A percentile compares a stretch with the other conserved stretches of the same genome.
These are phyloP conservation scores for Sycophila sp. DNA, from an alignment of 1,140 invertebrate genomes.

Conservation along the genomic window DNA sequence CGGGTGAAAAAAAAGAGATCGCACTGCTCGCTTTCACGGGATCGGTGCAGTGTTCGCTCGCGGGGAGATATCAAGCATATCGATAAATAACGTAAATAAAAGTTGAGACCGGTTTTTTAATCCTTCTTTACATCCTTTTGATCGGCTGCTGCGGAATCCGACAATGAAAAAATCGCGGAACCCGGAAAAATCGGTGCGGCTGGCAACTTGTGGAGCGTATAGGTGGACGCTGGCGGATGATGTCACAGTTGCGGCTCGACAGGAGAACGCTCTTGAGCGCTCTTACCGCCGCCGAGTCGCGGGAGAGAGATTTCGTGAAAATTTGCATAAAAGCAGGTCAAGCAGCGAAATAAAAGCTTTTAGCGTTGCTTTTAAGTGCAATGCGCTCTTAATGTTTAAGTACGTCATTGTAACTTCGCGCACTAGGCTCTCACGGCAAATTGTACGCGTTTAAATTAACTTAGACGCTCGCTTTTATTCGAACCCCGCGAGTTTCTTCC, in stretches of 20 bases:
- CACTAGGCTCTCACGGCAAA: too few species aligned
- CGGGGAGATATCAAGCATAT: slow-evolving; percentile 2
- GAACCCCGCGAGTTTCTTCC: not conserved
- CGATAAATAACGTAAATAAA: slow-evolving; percentile 30
- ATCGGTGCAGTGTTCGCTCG: not conserved
- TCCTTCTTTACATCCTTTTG: not conserved
- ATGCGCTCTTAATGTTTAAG: not conserved
- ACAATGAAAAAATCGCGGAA: too few species aligned
- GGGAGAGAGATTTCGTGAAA: slow-evolving; percentile 15
- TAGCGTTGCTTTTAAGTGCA: too few species aligned
- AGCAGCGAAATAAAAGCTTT: not conserved
- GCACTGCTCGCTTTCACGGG: slow-evolving; percentile 19
- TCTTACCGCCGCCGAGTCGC: not conserved
- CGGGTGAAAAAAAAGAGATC: slow-evolving; percentile 24
- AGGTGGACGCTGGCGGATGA: not conserved
- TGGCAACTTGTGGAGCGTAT: too few species aligned
- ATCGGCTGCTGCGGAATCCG: too few species aligned
- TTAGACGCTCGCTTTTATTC: not conserved
- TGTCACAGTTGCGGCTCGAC: slow-evolving; percentile 13
- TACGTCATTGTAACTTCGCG: too few species aligned
- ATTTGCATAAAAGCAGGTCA: slow-evolving; percentile 34
- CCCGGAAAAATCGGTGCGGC: too few species aligned
- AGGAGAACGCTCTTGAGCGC: not conserved
- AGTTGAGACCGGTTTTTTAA: slow-evolving; percentile 12
- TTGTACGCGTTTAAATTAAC: too few species aligned